A percentile compares a stretch with the other conserved stretches of the same genome.
Conservation (phyloP, 2,797 vertebrate species). For the Eremophila alpestris region DNA sequence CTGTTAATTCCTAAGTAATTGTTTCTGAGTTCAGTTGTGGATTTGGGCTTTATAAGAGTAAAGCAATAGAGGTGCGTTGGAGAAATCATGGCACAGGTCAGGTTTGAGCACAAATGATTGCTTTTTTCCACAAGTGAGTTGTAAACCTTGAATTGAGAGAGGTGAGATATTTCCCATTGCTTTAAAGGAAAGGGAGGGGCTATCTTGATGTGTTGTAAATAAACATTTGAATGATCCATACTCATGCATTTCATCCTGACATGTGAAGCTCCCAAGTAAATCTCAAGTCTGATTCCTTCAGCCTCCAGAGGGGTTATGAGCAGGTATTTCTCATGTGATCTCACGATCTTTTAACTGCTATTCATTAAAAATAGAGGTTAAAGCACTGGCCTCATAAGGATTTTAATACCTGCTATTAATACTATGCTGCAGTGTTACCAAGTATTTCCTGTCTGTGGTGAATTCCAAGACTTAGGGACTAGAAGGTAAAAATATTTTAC, state of each 20-base stretch:
- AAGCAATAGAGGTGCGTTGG: background rate
- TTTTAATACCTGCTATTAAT: background rate
- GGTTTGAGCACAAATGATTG: background rate
- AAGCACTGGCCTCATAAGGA: background rate
- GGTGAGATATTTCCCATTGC: background rate
- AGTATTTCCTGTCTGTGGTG: background rate
- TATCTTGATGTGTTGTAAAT: background rate
- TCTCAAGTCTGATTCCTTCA: background rate
- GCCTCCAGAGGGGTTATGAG: background rate
- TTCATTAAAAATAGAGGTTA: background rate
- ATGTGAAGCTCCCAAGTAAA: background rate
- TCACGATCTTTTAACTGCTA: background rate
- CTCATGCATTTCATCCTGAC: background rate
- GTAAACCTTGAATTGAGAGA: background rate
- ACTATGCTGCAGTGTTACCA: background rate
- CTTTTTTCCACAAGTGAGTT: background rate
- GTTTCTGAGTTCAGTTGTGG: background rate
- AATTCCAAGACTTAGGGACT: background rate
- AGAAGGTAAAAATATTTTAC: background rate
- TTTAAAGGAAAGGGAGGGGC: background rate
- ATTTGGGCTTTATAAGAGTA: background rate
- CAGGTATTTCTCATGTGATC: background rate
- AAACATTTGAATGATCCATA: background rate
- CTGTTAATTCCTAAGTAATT: background rate
- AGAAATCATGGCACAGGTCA: background rate